phyloP scores from a whole-genome alignment of 2,113 vertebrate genomes.

The Scytalopus superciliaris region DNA sequence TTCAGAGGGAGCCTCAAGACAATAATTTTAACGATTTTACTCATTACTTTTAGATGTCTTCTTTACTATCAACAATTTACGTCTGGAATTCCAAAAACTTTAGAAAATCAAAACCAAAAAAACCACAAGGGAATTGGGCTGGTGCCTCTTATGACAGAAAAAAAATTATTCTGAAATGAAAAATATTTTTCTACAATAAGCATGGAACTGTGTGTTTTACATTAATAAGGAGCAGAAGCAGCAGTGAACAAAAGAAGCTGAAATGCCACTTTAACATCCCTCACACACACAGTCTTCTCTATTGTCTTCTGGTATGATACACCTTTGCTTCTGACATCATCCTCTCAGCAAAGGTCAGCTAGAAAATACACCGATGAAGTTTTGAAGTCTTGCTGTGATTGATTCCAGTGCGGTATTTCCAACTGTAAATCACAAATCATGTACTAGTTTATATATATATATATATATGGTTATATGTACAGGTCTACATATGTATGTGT shows the following conservation, averaged over 20 bases:
- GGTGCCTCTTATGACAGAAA: background rate
- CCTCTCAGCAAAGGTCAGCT: background rate
- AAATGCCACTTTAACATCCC: background rate
- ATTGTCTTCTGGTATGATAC: background rate
- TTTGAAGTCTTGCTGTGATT: background rate
- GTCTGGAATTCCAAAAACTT: background rate
- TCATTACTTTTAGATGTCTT: background rate
- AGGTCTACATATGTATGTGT: background rate
- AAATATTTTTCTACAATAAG: background rate
- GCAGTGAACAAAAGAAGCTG: background rate
- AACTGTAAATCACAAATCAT: background rate
- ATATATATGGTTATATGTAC: background rate
- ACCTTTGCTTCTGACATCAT: background rate
- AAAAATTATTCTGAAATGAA: background rate
- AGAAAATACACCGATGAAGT: background rate
- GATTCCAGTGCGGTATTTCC: background rate
- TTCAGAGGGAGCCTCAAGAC: background rate
- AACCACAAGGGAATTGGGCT: background rate
- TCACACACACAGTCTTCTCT: background rate
- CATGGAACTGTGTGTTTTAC: background rate
- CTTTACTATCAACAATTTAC: background rate
- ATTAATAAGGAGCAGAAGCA: background rate
- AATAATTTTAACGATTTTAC: background rate
- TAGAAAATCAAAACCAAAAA: background rate
- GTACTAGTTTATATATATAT: background rate